Evolutionary conservation across 2,113 vertebrate genomes (phyloP).

Genomic region (Ochotona curzoniae): DNA sequence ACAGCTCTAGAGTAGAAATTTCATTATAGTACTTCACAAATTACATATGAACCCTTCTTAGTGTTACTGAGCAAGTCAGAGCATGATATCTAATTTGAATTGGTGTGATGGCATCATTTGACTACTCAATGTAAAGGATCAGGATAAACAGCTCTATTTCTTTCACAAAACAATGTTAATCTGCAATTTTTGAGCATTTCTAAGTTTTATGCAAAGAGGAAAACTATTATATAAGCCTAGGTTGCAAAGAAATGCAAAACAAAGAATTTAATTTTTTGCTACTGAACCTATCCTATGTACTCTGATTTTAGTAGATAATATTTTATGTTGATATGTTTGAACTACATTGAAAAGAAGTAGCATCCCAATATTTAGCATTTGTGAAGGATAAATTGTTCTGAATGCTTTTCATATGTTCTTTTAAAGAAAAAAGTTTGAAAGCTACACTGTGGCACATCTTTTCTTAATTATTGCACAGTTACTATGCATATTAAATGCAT

Average conservation of each 20-base stretch:
- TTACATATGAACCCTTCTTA: neutral
- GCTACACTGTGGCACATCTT: neutral
- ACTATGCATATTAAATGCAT: neutral
- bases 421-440: conserved; percentile 2
- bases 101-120: neutral
- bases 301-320: neutral
- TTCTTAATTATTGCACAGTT: neutral
- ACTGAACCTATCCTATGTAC: neutral
- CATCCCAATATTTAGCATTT: neutral
- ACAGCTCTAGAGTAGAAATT: neutral
- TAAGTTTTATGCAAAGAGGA: neutral
- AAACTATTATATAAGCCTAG: neutral
- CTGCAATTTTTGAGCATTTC: neutral
- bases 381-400: neutral
- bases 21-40: neutral
- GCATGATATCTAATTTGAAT: neutral
- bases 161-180: neutral
- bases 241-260: neutral
- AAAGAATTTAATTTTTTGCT: neutral
- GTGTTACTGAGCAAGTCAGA: neutral
- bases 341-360: neutral
- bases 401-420: conserved; percentile 14
- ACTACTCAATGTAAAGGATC: neutral
- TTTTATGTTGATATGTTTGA: neutral
- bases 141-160: neutral